Evolutionary conservation across 2,888 invertebrate genomes (phyloP).

Genomic region (Heliconius erato): DNA sequence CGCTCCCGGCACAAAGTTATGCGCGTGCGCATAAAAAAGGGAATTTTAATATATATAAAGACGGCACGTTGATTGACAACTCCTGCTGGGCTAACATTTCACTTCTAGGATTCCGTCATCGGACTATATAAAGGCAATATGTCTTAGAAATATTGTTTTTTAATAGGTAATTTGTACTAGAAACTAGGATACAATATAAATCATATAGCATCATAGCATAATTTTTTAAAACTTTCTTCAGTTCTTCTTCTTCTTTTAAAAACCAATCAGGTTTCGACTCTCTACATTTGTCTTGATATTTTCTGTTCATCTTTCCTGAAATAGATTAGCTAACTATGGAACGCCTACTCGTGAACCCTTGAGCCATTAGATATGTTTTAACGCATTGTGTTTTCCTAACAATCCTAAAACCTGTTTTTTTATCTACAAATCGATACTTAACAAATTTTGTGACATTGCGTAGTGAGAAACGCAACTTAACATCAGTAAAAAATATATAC

Average conservation of each 20-base stretch:
- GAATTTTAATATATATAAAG: slow-evolving; percentile 51
- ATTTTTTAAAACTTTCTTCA: not conserved
- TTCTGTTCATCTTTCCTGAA: too few relatives aligned
- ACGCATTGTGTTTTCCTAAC: not conserved
- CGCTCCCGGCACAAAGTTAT: slow-evolving; percentile 36
- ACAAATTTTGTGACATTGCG: not conserved
- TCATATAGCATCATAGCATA: too few relatives aligned
- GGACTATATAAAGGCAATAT: not conserved
- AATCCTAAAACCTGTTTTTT: too few relatives aligned
- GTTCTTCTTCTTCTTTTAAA: not conserved
- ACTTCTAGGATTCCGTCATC: slow-evolving; percentile 33
- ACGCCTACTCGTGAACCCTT: not conserved
- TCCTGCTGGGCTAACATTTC: slow-evolving; percentile 60
- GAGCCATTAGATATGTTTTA: not conserved
- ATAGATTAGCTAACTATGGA: not conserved
- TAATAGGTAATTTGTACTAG: not conserved
- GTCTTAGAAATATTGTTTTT: not conserved
- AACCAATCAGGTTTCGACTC: too few relatives aligned
- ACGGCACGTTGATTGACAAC: slow-evolving; percentile 70
- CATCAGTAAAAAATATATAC: not conserved
- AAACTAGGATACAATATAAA: not conserved
- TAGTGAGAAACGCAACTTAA: not conserved
- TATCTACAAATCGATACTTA: too few relatives aligned
- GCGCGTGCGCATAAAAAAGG: slow-evolving; percentile 43
- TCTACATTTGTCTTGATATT: too few relatives aligned